Conservation (phyloP, 2,888 invertebrate genomes). For the Nomada ruficornis region DNA sequence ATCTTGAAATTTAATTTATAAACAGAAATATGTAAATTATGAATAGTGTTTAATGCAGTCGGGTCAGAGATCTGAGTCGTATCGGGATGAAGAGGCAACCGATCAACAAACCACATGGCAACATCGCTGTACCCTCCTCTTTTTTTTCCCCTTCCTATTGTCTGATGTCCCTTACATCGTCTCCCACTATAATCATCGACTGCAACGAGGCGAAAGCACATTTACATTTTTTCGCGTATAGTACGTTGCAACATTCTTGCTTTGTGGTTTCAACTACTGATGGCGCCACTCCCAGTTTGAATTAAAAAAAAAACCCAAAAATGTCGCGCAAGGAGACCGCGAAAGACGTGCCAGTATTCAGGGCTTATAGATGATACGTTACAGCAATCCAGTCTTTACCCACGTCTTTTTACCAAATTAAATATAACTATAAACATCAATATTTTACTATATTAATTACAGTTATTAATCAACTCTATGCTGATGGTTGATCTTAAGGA, state of each 20-base stretch:
- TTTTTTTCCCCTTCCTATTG: constrained; percentile 41
- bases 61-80: constrained; percentile 57
- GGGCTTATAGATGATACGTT: not conserved
- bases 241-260: constrained; percentile 61
- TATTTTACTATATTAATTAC: not conserved
- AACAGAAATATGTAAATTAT: constrained; percentile 19
- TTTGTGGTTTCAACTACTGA: constrained; percentile 60
- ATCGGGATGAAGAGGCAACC: constrained; percentile 64
- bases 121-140: constrained; percentile 64
- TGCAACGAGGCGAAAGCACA: constrained; percentile 63
- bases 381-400: too few relatives aligned
- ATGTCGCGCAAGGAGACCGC: constrained; percentile 32
- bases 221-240: constrained; percentile 65
- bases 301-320: constrained; percentile 44
- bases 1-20: constrained; percentile 27
- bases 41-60: constrained; percentile 45
- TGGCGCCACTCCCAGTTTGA: constrained; percentile 63
- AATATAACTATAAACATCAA: not conserved
- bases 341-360: constrained; percentile 42
- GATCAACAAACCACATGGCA: constrained; percentile 71
- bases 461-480: not conserved
- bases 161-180: constrained; percentile 54
- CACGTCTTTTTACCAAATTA: not conserved
- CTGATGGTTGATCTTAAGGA: not conserved
- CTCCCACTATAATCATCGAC: constrained; percentile 51